Conservation (phyloP, 2,113 vertebrate genomes). For the Callipepla squamata region DNA sequence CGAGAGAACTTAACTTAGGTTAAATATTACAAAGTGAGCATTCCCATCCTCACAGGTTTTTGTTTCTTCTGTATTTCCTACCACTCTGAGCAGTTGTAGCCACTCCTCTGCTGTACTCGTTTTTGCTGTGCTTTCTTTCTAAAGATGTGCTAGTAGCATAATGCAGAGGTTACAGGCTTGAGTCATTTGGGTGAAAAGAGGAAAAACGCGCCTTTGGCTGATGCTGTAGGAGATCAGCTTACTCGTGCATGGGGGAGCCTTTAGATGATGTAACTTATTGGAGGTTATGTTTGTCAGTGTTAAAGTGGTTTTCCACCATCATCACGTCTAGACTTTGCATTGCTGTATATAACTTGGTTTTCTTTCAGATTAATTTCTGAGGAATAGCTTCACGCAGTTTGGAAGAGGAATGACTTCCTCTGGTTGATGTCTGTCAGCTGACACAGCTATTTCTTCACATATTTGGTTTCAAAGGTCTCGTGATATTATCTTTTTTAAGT, state of each 20-base stretch:
- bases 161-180: not conserved
- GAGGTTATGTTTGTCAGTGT: not conserved
- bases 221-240: not conserved
- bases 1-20: not conserved
- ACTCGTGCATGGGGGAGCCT: not conserved
- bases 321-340: fast-evolving
- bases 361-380: not conserved
- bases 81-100: not conserved
- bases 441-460: not conserved
- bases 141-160: not conserved
- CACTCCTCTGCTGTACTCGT: not conserved
- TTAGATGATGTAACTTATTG: not conserved
- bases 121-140: conserved; percentile 29
- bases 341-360: not conserved
- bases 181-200: not conserved
- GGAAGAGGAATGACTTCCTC: not conserved
- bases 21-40: not conserved
- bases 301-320: not conserved
- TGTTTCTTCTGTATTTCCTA: not conserved
- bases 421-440: not conserved
- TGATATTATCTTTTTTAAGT: not conserved
- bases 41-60: not conserved
- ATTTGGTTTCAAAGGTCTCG: not conserved
- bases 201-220: not conserved
- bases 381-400: not conserved